Percentiles rank a stretch among this genome's conserved stretches.
Conservation (phyloP, 2,113 vertebrate genomes). For the Larimichthys polyactis region DNA sequence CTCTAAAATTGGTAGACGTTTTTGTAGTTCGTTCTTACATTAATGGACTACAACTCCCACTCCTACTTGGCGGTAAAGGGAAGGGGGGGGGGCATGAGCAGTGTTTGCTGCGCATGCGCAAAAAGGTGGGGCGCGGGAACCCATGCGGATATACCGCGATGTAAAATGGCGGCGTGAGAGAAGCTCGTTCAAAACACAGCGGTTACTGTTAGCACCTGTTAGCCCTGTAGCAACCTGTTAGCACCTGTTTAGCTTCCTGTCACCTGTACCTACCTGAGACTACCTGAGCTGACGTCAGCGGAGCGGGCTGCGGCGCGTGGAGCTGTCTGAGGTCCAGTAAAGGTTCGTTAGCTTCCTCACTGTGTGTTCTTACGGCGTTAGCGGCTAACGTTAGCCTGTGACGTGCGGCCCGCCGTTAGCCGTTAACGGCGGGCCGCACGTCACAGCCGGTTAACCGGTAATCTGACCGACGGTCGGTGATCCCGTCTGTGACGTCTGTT, state of each 20-base stretch:
- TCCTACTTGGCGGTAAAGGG: too few relatives aligned
- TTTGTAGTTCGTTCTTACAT: neutral
- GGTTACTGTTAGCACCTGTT: neutral
- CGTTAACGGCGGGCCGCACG: slow-evolving; percentile 32
- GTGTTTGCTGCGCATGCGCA: slow-evolving; percentile 46
- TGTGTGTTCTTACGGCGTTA: neutral
- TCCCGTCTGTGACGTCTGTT: too few relatives aligned
- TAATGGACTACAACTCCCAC: slow-evolving; percentile 77
- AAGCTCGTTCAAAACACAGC: slow-evolving; percentile 46
- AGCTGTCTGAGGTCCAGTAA: neutral
- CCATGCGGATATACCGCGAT: slow-evolving; percentile 75
- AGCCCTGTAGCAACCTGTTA: too few relatives aligned
- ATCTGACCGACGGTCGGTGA: neutral
- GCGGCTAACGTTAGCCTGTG: neutral
- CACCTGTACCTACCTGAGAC: too few relatives aligned
- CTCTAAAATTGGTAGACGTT: too few relatives aligned
- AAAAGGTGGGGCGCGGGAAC: slow-evolving; percentile 46
- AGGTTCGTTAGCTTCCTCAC: slow-evolving; percentile 47
- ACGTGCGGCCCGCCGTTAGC: slow-evolving; percentile 14
- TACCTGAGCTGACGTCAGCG: neutral
- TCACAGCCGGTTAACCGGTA: neutral
- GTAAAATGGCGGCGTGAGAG: slow-evolving; percentile 85
- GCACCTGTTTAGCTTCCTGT: too few relatives aligned
- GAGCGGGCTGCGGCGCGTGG: neutral
- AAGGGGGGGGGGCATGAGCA: rapidly evolving